A percentile compares a stretch with the other conserved stretches of the same genome.
Evolutionary conservation across 1,140 invertebrate genomes (phyloP).

Genomic region (Aphelinus atriplicis): DNA sequence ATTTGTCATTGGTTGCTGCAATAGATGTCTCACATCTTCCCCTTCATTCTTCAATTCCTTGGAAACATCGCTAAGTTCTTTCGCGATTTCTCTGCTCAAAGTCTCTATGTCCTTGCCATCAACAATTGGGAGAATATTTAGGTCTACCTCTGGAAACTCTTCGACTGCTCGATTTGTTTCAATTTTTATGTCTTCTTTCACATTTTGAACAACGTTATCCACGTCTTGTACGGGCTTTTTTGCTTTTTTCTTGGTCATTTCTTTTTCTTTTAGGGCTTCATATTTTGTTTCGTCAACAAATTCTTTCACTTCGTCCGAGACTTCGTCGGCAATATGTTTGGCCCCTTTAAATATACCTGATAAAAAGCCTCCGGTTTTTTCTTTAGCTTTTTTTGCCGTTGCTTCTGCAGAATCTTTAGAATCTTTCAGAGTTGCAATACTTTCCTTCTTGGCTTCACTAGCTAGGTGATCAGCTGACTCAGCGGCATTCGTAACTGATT

Average conservation of each 20-base stretch:
- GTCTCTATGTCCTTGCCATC: too few species aligned
- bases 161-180: too few species aligned
- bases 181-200: constrained; percentile 11
- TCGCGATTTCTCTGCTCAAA: too few species aligned
- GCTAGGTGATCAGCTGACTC: not conserved
- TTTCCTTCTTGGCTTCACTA: constrained; percentile 20
- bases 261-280: constrained; percentile 44
- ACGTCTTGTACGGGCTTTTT: constrained; percentile 10
- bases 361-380: constrained; percentile 26
- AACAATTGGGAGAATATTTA: too few species aligned
- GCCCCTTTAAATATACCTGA: constrained; percentile 47
- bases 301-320: constrained; percentile 16
- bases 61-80: too few species aligned
- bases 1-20: constrained; percentile 17
- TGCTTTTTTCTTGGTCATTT: not conserved
- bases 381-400: not conserved
- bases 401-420: not conserved
- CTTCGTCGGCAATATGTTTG: not conserved
- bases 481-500: constrained; percentile 1
- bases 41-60: not conserved
- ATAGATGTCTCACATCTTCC: constrained; percentile 18
- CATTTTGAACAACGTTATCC: constrained; percentile 9
- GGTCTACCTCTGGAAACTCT: too few species aligned
- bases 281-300: constrained; percentile 37
- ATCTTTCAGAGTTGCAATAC: not conserved